phyloP scores from a whole-genome alignment of 1,140 invertebrate species.

The Dreissena rostriformis region DNA sequence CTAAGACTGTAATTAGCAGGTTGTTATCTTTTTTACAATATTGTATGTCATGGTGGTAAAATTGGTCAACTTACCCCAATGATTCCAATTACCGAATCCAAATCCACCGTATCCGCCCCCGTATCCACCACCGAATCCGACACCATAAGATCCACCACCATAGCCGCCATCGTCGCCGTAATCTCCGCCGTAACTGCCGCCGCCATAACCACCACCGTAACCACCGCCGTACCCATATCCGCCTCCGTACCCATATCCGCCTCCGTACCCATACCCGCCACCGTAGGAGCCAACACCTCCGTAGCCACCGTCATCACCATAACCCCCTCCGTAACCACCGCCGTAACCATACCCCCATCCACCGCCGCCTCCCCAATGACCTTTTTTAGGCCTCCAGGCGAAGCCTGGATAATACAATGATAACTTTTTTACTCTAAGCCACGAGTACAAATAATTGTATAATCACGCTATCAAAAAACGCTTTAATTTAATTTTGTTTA shows the following conservation, averaged over 20 bases:
- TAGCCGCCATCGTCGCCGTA: background rate
- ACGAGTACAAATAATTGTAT: too few species aligned
- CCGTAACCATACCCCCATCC: slow-evolving; percentile 9
- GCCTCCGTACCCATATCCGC: background rate
- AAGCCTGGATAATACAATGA: too few species aligned
- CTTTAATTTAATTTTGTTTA: too few species aligned
- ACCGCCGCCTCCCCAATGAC: background rate
- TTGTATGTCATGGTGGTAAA: too few species aligned
- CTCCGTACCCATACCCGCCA: background rate
- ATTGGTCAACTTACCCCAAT: background rate
- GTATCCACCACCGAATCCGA: background rate
- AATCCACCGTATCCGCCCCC: background rate
- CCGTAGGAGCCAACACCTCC: background rate
- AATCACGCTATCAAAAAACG: too few species aligned
- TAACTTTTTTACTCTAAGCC: too few species aligned
- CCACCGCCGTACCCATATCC: background rate
- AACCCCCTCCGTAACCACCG: background rate
- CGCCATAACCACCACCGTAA: background rate
- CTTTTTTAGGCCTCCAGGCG: too few species aligned
- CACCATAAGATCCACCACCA: background rate
- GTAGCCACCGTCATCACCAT: background rate
- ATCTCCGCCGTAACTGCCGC: background rate
- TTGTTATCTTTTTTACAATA: too few species aligned
- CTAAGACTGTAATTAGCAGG: too few species aligned
- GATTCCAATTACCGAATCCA: background rate